A percentile compares a stretch with the other conserved stretches of the same genome.
Conservation (phyloP, 2,113 vertebrate species). For the Engystomops pustulosus region DNA sequence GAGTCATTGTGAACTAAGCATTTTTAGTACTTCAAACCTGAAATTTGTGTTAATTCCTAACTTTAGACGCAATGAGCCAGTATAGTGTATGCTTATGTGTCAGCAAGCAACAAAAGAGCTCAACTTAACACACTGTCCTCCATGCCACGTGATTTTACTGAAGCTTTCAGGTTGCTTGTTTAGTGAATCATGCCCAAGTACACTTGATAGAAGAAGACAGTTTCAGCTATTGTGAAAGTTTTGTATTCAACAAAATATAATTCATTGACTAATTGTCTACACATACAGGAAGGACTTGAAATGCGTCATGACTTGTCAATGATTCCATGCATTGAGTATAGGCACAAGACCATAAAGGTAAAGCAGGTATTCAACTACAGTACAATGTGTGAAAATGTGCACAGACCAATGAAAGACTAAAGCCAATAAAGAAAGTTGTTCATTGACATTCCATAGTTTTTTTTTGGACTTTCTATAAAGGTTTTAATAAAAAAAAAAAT, state of each 20-base stretch:
- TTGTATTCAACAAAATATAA: constrained; percentile 32
- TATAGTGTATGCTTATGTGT: neutral
- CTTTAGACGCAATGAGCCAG: neutral
- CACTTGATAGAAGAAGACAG: constrained; percentile 47
- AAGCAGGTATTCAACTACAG: neutral
- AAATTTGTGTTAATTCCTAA: constrained; percentile 4
- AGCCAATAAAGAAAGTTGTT: neutral
- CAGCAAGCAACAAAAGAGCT: neutral
- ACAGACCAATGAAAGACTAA: neutral
- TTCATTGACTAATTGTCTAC: constrained; percentile 56
- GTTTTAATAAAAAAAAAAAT: no score
- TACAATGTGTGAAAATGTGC: neutral
- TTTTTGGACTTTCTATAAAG: no score
- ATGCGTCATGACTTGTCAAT: constrained; percentile 52
- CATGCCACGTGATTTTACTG: neutral
- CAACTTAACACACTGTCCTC: neutral
- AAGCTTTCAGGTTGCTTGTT: constrained; percentile 50
- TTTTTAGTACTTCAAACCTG: neutral
- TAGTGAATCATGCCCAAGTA: constrained; percentile 54
- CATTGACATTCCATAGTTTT: no score
- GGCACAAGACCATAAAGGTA: constrained; percentile 33
- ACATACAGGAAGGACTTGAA: constrained; percentile 53
- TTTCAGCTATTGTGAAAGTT: constrained; percentile 57
- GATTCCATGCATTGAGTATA: constrained; percentile 16
- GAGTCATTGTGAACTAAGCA: neutral